Percentiles rank a stretch among this genome's conserved stretches.
Conservation (phyloP, 2,797 vertebrate genomes). For the Molossus alvarezi region DNA sequence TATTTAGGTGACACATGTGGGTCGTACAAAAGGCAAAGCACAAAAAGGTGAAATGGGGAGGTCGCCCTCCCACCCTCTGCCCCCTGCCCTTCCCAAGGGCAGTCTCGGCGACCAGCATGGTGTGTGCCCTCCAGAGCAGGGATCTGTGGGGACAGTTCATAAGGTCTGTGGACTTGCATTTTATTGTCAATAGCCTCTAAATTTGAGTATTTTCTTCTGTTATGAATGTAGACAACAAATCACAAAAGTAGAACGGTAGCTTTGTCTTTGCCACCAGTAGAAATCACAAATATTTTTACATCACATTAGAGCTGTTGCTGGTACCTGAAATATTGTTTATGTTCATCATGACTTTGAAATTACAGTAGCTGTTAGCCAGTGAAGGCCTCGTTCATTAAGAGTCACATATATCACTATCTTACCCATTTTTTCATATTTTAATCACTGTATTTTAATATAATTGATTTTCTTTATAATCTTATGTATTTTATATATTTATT, state of each 20-base stretch:
- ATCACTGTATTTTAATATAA: conserved; percentile 21
- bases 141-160: not conserved
- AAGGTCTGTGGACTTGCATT: not conserved
- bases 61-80: no score
- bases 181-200: not conserved
- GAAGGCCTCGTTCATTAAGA: not conserved
- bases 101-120: not conserved
- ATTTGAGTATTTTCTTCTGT: not conserved
- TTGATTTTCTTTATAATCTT: conserved; percentile 11
- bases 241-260: not conserved
- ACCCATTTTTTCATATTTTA: not conserved
- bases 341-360: not conserved
- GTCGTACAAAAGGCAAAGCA: not conserved
- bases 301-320: not conserved
- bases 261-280: not conserved
- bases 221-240: not conserved
- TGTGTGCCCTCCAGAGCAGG: not conserved
- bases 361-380: not conserved
- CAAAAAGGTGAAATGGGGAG: not conserved
- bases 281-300: not conserved
- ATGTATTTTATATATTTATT: conserved; percentile 7
- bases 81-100: no score
- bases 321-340: not conserved
- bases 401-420: not conserved
- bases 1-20: not conserved